Base-by-base conservation (phyloP, 2,888 invertebrate species). In the Noctuana brunneofusca region DNA sequence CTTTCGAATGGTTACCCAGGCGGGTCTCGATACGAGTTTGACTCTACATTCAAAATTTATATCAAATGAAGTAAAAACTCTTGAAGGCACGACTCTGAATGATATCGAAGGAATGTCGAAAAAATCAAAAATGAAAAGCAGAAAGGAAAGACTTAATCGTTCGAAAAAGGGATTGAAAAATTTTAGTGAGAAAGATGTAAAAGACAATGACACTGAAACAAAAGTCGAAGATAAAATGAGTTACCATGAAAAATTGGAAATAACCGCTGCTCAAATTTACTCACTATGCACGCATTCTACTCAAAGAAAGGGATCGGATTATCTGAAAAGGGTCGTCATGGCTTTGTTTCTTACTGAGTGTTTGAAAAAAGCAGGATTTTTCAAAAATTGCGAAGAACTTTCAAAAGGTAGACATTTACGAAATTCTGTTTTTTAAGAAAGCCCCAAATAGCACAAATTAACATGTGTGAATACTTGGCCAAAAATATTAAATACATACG, bases 271-370 rank as follows among this genome's bases (percentile, higher is more conserved):
- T 16, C 88, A 93, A 68, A 92, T 94, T 62, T 94, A 94, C 72
- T 92, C 93, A 18, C 82, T 97, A 50, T 96, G 95, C 67, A 93
- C 94, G 0, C 95, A 96, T 73, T 90, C 93, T 9, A 86, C 92
- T 2, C 85, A 88, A 50, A 91, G 97, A 49, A 86, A 92, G 27
- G 87, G 94, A 0, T 92, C 92, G 12, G 97, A 97, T 81, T 95
- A 95, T 75, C 83, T 97, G 20, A 95, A 96, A 71, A 92, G 97
- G 56, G 92, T 95, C 2, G 80, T 96, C 4, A 96, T 97, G 96
- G 94, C 95, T 0, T 91, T 94, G 41, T 96, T 97, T 72, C 86
- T 97, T 0, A 86, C 95, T 49, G 93, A 95, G 65, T 95, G 95
- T 71, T 84, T 97, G 43, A 95, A 95, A 74, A 93, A 93, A 72